These are phyloP conservation scores for Neelides sp. DNA, from an alignment of 1,140 invertebrate species.

Conservation along the genomic window DNA sequence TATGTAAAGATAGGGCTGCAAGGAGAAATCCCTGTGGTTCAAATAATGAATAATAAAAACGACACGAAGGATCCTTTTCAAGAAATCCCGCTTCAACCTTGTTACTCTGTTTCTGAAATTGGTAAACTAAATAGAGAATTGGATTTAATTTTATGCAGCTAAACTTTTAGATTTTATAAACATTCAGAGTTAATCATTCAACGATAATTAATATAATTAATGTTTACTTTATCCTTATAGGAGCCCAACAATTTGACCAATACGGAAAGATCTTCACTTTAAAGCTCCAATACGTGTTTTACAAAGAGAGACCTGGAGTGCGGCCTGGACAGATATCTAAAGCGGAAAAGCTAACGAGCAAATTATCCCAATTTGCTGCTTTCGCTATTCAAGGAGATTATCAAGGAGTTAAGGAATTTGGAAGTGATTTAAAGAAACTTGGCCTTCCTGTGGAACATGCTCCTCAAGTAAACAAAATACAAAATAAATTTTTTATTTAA, in stretches of 20 bases:
- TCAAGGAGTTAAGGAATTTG: constrained; percentile 80
- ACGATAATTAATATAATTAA: too few relatives aligned
- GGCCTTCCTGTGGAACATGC: constrained; percentile 94
- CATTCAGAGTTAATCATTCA: too few relatives aligned
- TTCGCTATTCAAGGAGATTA: constrained; percentile 88
- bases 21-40: constrained; percentile 68
- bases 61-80: constrained; percentile 89
- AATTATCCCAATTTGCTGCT: constrained; percentile 82
- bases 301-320: constrained; percentile 93
- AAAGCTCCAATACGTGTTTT: constrained; percentile 96
- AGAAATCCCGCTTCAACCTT: constrained; percentile 81
- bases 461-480: constrained; percentile 51
- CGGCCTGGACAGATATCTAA: constrained; percentile 90
- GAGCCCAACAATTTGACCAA: constrained; percentile 94
- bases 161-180: neutral
- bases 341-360: constrained; percentile 76
- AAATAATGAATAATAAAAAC: constrained; percentile 65
- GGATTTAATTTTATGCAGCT: too few relatives aligned
- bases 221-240: too few relatives aligned
- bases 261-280: constrained; percentile 98
- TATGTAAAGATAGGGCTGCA: constrained; percentile 67
- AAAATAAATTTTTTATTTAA: neutral
- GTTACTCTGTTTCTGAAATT: constrained; percentile 81
- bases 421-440: constrained; percentile 78
- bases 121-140: constrained; percentile 32